Base-by-base conservation (phyloP, 1,140 invertebrate genomes). In the Antheraea pernyi region DNA sequence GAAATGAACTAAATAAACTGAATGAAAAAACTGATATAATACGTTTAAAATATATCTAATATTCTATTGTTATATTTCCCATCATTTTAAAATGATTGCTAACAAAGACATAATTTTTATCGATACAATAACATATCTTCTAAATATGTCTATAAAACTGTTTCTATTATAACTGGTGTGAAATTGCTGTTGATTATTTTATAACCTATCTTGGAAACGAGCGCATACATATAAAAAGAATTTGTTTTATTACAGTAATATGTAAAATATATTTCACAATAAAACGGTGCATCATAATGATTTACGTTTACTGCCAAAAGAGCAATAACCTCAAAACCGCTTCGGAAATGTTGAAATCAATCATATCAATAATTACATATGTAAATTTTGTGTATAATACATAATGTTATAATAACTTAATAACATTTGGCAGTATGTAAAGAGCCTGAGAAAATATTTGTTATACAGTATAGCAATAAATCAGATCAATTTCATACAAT, bases 311-410 rank as follows among this genome's bases (percentile, higher is more conserved):
- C 73, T 70, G 63, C 70, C 71, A 60, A 58, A 69, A 75, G 75
- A 72, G 76, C 74, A 73, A 79, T 65, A 70, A 39, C 73, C 77
- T 70, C 71, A 37, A 63, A 78, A 79, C 74, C 74, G 72, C 75
- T 79, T 75, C 63, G 72, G 65, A 73, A 76, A 71, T 76, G 58
- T 59, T 67, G 67, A n/a, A 37, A 59, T 67, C n/a, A 67, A 59
- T 59, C 53, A 59, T 11, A 59, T 18, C 65, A 59, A 19, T 16
- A 30, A 63, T 63, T 53, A 53, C 16, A 11, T 53, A n/a, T 53
- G 16, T 53, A 53, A 16, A 53, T 53, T 1, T 53, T 53, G 46
- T 53, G 1, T 53, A 13, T 53, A n/a, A 16, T 53, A 53, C 46
- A 16, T 16, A 30, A 30, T 30, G 22, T 30, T 30, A 30, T 30